Evolutionary conservation across 1,140 invertebrate genomes (phyloP), one percentile per base, ranked within the genome.

Genomic region (Bombus consobrinus): DNA sequence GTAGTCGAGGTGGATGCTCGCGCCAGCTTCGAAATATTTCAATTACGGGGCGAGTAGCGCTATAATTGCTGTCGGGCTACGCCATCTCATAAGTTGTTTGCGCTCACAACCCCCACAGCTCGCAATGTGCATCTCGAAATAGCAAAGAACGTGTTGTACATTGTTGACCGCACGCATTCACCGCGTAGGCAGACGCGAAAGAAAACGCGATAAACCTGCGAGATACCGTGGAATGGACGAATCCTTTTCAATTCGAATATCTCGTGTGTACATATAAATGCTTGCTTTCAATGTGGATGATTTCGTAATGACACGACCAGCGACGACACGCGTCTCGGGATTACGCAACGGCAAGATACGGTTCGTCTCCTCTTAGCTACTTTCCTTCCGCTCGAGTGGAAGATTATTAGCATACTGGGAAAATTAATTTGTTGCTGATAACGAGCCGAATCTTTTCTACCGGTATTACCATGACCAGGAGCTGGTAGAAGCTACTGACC

Each of bases 1-100:
- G 88, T 88, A 90, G 91, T 89, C 89, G 53, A 90, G 87, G 88
- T 81, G 80, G 92, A 90, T 81, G 87, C 88, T 82, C 87, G 86
- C 75, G 81, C 81, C 83, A 79, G 91, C 87, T 92, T 93, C 86
- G 87, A 89, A 91, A 93, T 94, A 94, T 94, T 94, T 94, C 93
- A 94, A 94, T 94, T 93, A 94, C 89, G 91, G 64, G 76, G 74
- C 72, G 79, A 84, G 81, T 73, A 62, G 74, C 82, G 66, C 85
- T 87, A 87, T 90, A 92, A 93, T 91, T 92, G 91, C 89, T 72
- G 79, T 81, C 76, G 34, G 83, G 83, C 68, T 86, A 85, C 81
- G 72, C 81, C 86, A 84, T 83, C 88, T 91, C 89, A 86, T 88
- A 92, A 91, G 87, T 89, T 85, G 75, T 25, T 22, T 71, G 62